Evolutionary conservation across 2,888 invertebrate genomes (phyloP), one percentile per base, ranked within the genome.

Genomic region (Platerodrilus igneus): DNA sequence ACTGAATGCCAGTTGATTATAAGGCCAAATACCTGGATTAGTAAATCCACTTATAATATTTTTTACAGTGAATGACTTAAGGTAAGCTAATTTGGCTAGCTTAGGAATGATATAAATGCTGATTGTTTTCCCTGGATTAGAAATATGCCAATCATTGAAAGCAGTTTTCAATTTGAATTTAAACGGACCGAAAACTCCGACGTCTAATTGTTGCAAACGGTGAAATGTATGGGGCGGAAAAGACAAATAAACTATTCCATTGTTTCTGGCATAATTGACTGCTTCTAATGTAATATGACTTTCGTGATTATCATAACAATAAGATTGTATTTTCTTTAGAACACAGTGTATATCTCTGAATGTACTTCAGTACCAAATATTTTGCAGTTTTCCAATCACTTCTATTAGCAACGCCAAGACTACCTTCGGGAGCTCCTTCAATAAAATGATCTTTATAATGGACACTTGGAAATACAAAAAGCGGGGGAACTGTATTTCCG

Each of bases 351-450:
- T 58, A 41, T 27, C 57, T 54, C n/a, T 53, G 46, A 42, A 62
- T 58, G 52, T 59, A 56, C 33, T 57, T 39, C 28, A 62, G 37
- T 22, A 56, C 57, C 3, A 62, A 64, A 16, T 57, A 47, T 9
- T 42, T 34, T 4, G 30, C 48, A 14, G 47, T 61, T 52, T 59
- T 60, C 61, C 62, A 63, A 2, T 60, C 61, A 40, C 44, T 45
- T 10, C 13, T 13, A 31, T 26, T 15, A 3, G 25, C 31, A 7
- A 43, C 27, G 9, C 43, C 39, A 16, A 43, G 28, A 19, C 36
- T 23, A 7, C 39, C 32, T 23, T 17, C 17, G 34, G 46, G 20
- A 11, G 26, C 21, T 27, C 27, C 32, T 15, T 39, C 26, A 32
- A 46, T 27, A 34, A 43, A 35, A 28, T 30, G 26, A 19, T 34